Conservation (phyloP, 2,113 vertebrate species). For the Callipepla californica region DNA sequence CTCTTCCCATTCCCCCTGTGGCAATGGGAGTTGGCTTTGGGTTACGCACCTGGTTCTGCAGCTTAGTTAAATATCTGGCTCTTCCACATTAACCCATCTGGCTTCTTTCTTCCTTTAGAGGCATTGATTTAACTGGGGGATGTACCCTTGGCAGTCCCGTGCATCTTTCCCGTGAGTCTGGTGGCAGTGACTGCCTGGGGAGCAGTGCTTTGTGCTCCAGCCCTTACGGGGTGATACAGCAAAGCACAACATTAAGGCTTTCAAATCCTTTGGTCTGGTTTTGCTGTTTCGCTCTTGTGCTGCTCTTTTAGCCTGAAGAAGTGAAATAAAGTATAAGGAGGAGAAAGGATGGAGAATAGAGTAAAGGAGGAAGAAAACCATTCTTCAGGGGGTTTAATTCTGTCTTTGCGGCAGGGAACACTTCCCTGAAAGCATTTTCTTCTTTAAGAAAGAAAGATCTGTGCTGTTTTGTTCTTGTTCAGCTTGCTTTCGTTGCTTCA, state of each 20-base stretch:
- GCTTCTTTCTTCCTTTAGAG: background rate
- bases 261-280: background rate
- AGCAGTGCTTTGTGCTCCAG: rapidly evolving
- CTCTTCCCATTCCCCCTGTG: background rate
- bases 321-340: background rate
- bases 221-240: rapidly evolving
- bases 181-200: rapidly evolving
- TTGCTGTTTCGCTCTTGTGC: background rate
- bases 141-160: background rate
- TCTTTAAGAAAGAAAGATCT: background rate
- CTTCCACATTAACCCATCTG: background rate
- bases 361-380: background rate
- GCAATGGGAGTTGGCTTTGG: slow-evolving; percentile 1
- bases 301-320: background rate
- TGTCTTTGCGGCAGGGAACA: background rate
- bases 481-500: background rate
- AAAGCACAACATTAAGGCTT: background rate
- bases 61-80: background rate
- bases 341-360: background rate
- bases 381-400: background rate
- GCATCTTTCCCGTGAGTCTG: background rate
- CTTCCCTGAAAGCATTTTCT: background rate
- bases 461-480: background rate
- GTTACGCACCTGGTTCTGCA: slow-evolving; percentile 19
- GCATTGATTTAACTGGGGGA: background rate